These are phyloP conservation scores for Drosophila macrospina DNA, from an alignment of 2,888 invertebrate genomes.

Conservation along the genomic window DNA sequence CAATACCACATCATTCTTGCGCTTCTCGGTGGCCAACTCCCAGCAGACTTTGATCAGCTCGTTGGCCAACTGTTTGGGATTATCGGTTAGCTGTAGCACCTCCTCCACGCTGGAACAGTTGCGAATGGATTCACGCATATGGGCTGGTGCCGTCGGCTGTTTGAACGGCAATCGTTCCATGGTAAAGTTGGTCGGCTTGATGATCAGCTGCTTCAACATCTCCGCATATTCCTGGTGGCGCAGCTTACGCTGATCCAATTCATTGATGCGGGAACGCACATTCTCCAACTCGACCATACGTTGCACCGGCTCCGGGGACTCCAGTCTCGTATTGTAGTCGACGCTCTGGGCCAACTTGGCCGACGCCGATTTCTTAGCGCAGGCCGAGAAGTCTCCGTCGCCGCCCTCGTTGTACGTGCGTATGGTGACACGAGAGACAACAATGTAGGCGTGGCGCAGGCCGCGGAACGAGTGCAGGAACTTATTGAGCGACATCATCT, in stretches of 20 bases:
- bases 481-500: conserved; percentile 3
- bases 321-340: not conserved
- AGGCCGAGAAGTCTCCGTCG: not conserved
- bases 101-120: conserved; percentile 34
- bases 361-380: conserved; percentile 32
- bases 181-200: not conserved
- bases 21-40: conserved; percentile 27
- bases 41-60: conserved; percentile 21
- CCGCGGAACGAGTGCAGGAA: not conserved
- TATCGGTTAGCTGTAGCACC: conserved; percentile 22
- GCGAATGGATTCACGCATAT: conserved; percentile 23
- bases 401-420: conserved; percentile 9
- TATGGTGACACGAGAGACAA: not conserved
- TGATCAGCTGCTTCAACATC: conserved; percentile 21
- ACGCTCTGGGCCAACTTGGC: conserved; percentile 21
- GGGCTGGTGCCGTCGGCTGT: not conserved
- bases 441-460: not conserved
- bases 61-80: conserved; percentile 31
- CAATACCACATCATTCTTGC: conserved; percentile 23
- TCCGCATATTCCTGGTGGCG: conserved; percentile 27
- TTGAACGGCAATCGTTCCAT: conserved; percentile 41
- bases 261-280: conserved; percentile 34
- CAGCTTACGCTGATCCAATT: conserved; percentile 47
- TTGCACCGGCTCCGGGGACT: conserved; percentile 31
- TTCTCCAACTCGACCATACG: conserved; percentile 28